Percentiles rank a stretch among this genome's conserved stretches.
phyloP scores from a whole-genome alignment of 2,797 vertebrate genomes.

The Gymnopithys bicolor region DNA sequence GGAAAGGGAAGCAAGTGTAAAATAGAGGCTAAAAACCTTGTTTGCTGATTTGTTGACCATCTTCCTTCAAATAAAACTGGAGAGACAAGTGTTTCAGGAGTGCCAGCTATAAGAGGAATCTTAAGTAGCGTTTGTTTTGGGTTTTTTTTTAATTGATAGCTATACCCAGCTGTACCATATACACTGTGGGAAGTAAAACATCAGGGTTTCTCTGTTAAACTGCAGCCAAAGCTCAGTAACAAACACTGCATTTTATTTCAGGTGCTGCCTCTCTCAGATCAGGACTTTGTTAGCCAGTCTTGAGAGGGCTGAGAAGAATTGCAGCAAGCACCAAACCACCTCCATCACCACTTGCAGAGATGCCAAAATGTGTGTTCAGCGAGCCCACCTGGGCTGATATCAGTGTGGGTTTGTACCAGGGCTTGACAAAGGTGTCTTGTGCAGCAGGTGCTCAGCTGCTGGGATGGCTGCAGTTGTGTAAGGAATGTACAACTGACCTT shows the following conservation, averaged over 20 bases:
- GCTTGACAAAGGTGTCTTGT: not conserved
- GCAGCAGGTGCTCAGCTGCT: not conserved
- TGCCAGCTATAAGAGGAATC: rapidly evolving
- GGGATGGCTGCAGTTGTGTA: not conserved
- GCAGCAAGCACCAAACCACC: not conserved
- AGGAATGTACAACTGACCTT: not conserved
- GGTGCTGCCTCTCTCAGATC: slow-evolving; percentile 21
- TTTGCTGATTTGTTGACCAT: not conserved
- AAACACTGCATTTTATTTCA: slow-evolving; percentile 48
- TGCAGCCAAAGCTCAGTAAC: not conserved
- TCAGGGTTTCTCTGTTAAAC: rapidly evolving
- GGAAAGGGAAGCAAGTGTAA: not conserved
- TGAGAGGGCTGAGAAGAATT: not conserved
- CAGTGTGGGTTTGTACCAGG: not conserved
- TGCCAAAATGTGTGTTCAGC: not conserved
- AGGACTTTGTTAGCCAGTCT: not conserved
- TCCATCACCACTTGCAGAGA: not conserved
- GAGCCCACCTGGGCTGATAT: rapidly evolving
- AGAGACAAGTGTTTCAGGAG: not conserved
- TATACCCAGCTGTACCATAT: not conserved
- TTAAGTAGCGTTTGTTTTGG: not conserved
- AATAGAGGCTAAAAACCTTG: not conserved
- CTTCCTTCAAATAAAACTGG: not conserved
- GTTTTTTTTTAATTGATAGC: not conserved
- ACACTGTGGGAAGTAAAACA: rapidly evolving